Evolutionary conservation across 2,113 vertebrate genomes (phyloP), one percentile per base, ranked within the genome.

Genomic region (Abramis brama): DNA sequence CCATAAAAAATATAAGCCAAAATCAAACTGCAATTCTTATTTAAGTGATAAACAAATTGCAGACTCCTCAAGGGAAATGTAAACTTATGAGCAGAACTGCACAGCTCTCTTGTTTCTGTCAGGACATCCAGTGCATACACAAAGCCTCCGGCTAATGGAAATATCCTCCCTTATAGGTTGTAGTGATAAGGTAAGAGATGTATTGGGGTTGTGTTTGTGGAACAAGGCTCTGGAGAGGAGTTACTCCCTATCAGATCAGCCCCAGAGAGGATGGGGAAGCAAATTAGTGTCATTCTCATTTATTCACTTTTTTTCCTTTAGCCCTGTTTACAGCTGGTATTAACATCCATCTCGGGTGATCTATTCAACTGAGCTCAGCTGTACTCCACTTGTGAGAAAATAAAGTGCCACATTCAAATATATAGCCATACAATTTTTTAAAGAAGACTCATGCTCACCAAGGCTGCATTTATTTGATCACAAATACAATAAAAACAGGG

Each of bases 181-280:
- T n/a, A 74, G 12, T 33, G 64, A 68, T 68, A 68, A 33, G 43
- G 71, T 47, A 17, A 27, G 71, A 47, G 6, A 17, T 74, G 4
- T 74, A 27, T 15, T 8, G 17, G 12, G n/a, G 43, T 47, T 74
- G 3, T 74, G 23, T 74, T 47, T 74, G 71, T 74, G 39, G 71
- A 74, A 47, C 71, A 47, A n/a, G 71, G 12, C 71, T 74, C 71
- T 47, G n/a, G 71, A n/a, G 71, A 74, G 23, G n/a, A 47, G 71
- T 74, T 47, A 74, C 71, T n/a, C 15, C 71, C 23, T 47, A 74
- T 74, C 71, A 74, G 71, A 74, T 74, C 71, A 74, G 23, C 23
- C 43, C 43, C n/a, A 74, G 71, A 74, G 71, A 74, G 43, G 43
- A 74, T 74, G 12, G 39, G 43, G n/a, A 47, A 74, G 71, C 43